Evolutionary conservation across 2,113 vertebrate genomes (phyloP), one percentile per base, ranked within the genome.

Genomic region (Cyanistes caeruleus): DNA sequence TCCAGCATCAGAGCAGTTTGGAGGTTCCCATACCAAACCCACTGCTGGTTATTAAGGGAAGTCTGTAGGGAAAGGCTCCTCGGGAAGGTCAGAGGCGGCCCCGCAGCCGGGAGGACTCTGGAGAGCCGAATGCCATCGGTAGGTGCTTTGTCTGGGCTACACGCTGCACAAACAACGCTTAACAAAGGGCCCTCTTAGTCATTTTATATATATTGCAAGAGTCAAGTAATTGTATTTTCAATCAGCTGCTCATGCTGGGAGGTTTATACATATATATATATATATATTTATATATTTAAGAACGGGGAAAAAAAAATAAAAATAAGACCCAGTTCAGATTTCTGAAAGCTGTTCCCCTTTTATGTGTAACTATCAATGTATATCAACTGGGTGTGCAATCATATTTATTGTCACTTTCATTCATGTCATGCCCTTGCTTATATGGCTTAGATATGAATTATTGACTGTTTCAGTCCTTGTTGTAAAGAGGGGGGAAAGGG

Each of bases 351-450:
- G 85, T 92, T 95, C 56, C 81, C 63, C 70, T 93, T 96, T 96
- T 93, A 97, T 95, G 96, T 96, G 97, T 97, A 96, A 96, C 98
- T 97, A 98, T 98, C 97, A 97, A 96, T 97, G 97, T 98, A 96
- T 97, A 98, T 98, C 98, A 98, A 96, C 91, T 28, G 64, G 94
- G 94, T 96, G 93, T 85, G 97, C 97, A 98, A 98, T 98, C 98
- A 97, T 98, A 98, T 98, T 98, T 98, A 98, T 98, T 98, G 98
- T 98, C 98, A 98, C 97, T 98, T 98, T 96, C 98, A 97, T 96
- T 98, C 98, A 98, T 97, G 97, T 98, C 97, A 98, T 97, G 97
- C 96, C 97, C 97, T 98, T 97, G 97, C 97, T 98, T 98, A 97
- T 97, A 96, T 90, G 92, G 97, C 97, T 98, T 95, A 97, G 97